Base-by-base conservation (phyloP, 2,113 vertebrate genomes). In the Phycodurus eques region DNA sequence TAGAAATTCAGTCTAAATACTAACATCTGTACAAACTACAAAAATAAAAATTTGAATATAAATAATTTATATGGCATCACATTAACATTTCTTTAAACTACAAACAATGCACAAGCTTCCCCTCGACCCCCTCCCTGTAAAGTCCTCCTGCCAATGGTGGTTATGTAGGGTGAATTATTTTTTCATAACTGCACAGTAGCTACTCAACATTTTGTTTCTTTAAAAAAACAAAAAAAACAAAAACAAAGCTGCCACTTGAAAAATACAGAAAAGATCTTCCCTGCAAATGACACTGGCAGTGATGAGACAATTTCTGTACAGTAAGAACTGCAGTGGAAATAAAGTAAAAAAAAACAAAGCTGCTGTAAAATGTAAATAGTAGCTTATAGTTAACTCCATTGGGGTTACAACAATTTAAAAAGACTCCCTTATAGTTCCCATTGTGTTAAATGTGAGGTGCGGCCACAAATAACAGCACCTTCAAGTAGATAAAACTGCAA, bases 31-130 rank as follows among this genome's bases (percentile, higher is more conserved):
- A 95, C 93, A 94, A 92, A 94, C 93, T 96, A 97, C 94, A 97
- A 97, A 97, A 97, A 96, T 96, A 97, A 94, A 39, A 96, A 85
- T 86, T 93, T 93, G 92, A 66, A 94, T 96, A 96, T 97, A 96
- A 97, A 97, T 96, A 96, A 97, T 91, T 95, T 96, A 94, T 90
- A 94, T 94, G 93, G 93, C 91, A 93, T 92, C 92, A 92, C 90
- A 93, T 93, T 93, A 89, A 94, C 88, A 88, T 56, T 75, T 88
- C 82, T 84, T 88, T 90, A 89, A 92, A 93, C 89, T 89, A 92
- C 77, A 91, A 90, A 90, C 87, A 89, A 90, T 90, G 90, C 92
- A 92, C 88, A 85, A 85, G 80, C 73, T 4, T 74, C 74, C 77
- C 72, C 51, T 72, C 78, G 9, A 65, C 81, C 77, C 57, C 59